Conservation (phyloP, 1,140 invertebrate species). For the Drosophila ercepeae region DNA sequence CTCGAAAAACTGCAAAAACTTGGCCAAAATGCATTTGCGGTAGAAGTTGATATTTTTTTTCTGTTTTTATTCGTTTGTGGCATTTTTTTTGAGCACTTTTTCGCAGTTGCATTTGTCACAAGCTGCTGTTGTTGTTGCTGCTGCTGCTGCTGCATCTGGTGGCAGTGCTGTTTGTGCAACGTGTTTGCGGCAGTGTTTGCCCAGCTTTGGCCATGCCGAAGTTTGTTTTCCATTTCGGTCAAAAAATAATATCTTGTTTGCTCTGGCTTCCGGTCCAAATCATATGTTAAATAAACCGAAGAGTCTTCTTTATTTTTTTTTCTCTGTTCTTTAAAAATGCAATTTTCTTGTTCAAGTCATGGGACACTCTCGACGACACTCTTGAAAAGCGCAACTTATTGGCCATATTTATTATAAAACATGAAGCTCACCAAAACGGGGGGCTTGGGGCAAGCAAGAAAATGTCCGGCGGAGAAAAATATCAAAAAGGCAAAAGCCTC, state of each 20-base stretch:
- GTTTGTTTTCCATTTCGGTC: constrained; percentile 31
- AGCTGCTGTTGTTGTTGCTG: constrained; percentile 28
- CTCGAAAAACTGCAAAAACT: constrained; percentile 46
- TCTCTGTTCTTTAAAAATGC: constrained; percentile 12
- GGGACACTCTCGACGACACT: constrained; percentile 13
- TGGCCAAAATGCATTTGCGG: constrained; percentile 60
- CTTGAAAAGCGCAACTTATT: constrained; percentile 67
- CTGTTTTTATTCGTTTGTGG: constrained; percentile 42
- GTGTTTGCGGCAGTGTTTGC: constrained; percentile 74
- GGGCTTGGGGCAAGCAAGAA: not conserved
- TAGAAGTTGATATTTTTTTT: constrained; percentile 41
- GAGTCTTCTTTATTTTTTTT: not conserved
- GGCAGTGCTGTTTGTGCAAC: constrained; percentile 68
- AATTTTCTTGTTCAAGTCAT: constrained; percentile 32
- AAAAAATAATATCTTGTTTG: constrained; percentile 41
- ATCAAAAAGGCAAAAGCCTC: constrained; percentile 30
- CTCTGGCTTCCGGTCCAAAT: constrained; percentile 21
- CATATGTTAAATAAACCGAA: constrained; percentile 23
- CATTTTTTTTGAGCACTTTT: constrained; percentile 31
- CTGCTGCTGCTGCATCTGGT: constrained; percentile 10
- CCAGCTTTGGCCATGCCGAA: constrained; percentile 47
- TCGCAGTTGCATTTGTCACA: constrained; percentile 57
- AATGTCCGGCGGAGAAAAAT: constrained; percentile 32
- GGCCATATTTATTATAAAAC: constrained; percentile 76
- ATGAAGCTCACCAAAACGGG: constrained; percentile 43